Percentiles rank a stretch among this genome's conserved stretches.
phyloP scores from a whole-genome alignment of 2,888 invertebrate species.

The Pyrgus malvae region DNA sequence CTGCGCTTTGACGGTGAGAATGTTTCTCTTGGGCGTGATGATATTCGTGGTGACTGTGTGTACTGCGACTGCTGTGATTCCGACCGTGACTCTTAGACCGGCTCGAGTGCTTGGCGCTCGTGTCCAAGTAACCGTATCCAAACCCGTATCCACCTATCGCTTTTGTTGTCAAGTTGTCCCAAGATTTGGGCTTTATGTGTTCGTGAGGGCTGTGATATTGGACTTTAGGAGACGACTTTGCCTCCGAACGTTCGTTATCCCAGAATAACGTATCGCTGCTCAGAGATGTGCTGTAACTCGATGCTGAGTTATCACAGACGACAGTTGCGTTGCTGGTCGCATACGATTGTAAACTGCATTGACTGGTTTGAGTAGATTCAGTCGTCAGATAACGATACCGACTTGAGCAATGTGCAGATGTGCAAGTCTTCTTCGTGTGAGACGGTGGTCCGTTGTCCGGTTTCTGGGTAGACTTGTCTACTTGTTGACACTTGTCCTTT shows the following conservation, averaged over 20 bases:
- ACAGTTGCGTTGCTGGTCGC: slow-evolving; percentile 88
- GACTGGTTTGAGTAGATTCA: slow-evolving; percentile 87
- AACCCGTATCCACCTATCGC: slow-evolving; percentile 93
- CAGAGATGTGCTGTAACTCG: slow-evolving; percentile 91
- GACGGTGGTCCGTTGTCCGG: slow-evolving; percentile 71
- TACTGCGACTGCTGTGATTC: slow-evolving; percentile 82
- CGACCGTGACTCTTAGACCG: slow-evolving; percentile 75
- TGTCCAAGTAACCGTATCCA: slow-evolving; percentile 92
- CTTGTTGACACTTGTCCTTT: slow-evolving; percentile 82
- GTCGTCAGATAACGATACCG: slow-evolving; percentile 84
- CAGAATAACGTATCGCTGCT: slow-evolving; percentile 94
- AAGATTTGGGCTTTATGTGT: slow-evolving; percentile 90
- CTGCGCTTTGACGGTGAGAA: slow-evolving; percentile 68
- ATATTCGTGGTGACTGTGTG: slow-evolving; percentile 78
- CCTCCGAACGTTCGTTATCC: slow-evolving; percentile 82
- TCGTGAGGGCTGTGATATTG: slow-evolving; percentile 73
- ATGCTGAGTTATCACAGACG: slow-evolving; percentile 86
- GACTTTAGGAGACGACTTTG: slow-evolving; percentile 71
- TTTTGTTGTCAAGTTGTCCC: slow-evolving; percentile 94
- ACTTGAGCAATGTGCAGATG: slow-evolving; percentile 61
- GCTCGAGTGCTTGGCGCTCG: slow-evolving; percentile 67
- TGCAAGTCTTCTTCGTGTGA: slow-evolving; percentile 68
- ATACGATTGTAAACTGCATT: slow-evolving; percentile 91
- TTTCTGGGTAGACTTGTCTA: slow-evolving; percentile 72
- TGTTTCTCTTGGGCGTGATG: slow-evolving; percentile 67